phyloP scores from a whole-genome alignment of 2,797 vertebrate genomes.

The Danio aesculapii region DNA sequence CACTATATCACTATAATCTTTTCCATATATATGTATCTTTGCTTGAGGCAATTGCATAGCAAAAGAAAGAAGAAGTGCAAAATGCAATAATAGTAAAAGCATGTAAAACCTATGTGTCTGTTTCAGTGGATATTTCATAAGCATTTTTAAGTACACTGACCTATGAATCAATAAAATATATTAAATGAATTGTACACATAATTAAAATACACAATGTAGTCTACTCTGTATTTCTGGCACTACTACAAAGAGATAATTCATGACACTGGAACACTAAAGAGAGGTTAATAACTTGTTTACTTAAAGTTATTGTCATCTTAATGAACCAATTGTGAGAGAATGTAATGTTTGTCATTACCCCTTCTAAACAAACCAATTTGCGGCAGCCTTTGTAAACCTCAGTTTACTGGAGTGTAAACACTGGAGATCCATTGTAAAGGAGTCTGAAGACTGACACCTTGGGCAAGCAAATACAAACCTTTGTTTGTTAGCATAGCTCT shows the following conservation, averaged over 20 bases:
- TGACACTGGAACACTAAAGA: neutral
- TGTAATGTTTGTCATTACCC: conserved; percentile 37
- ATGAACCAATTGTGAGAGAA: conserved; percentile 48
- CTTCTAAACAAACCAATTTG: conserved; percentile 54
- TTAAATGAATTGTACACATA: neutral
- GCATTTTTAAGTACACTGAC: too few species aligned
- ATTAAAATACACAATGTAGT: neutral
- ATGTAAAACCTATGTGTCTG: too few species aligned
- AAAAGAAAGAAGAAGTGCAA: too few species aligned
- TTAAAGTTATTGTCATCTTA: conserved; percentile 47
- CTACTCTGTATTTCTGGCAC: neutral
- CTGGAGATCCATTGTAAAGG: conserved; percentile 34
- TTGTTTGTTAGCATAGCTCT: conserved; percentile 52
- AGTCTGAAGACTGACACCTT: conserved; percentile 53
- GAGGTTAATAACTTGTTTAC: conserved; percentile 49
- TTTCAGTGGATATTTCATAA: too few species aligned
- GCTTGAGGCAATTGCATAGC: too few species aligned
- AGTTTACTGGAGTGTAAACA: conserved; percentile 50
- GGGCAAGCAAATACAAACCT: conserved; percentile 58
- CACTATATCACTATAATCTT: too few species aligned
- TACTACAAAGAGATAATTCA: neutral
- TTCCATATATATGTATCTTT: too few species aligned
- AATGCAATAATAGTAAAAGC: too few species aligned
- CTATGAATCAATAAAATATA: neutral
- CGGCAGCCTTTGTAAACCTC: conserved; percentile 26